Evolutionary conservation across 1,140 invertebrate genomes (phyloP).

Genomic region (Tribolium castaneum): DNA sequence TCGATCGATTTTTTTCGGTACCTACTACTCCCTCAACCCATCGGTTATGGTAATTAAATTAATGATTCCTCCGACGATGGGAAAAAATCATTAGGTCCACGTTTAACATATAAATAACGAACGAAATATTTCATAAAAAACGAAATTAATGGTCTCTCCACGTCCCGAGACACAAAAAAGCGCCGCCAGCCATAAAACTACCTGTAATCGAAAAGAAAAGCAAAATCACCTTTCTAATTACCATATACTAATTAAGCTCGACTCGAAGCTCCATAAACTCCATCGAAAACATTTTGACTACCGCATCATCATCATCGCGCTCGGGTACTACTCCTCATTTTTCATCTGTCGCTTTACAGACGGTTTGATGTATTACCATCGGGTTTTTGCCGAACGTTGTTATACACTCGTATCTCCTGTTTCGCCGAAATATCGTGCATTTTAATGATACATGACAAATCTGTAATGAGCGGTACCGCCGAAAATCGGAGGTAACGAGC

Average conservation of each 20-base stretch:
- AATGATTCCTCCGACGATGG: background rate
- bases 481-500: background rate
- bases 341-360: conserved; percentile 12
- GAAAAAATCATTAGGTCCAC: conserved; percentile 21
- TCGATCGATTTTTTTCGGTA: background rate
- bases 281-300: conserved; percentile 29
- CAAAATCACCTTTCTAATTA: conserved; percentile 42
- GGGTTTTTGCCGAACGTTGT: conserved; percentile 18
- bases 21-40: background rate
- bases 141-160: conserved; percentile 26
- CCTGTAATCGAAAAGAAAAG: conserved; percentile 40
- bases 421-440: conserved; percentile 9
- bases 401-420: background rate
- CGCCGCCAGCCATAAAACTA: conserved; percentile 39
- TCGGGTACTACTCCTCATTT: conserved; percentile 10
- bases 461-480: conserved; percentile 8
- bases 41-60: conserved; percentile 10
- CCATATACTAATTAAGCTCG: conserved; percentile 37
- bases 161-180: conserved; percentile 19
- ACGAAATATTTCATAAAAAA: conserved; percentile 35
- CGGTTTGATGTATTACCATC: conserved; percentile 21
- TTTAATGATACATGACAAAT: conserved; percentile 33
- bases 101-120: conserved; percentile 36
- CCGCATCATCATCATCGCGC: background rate
- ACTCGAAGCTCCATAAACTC: conserved; percentile 15